phyloP scores from a whole-genome alignment of 2,888 invertebrate genomes.

The Megamerina dolium region DNA sequence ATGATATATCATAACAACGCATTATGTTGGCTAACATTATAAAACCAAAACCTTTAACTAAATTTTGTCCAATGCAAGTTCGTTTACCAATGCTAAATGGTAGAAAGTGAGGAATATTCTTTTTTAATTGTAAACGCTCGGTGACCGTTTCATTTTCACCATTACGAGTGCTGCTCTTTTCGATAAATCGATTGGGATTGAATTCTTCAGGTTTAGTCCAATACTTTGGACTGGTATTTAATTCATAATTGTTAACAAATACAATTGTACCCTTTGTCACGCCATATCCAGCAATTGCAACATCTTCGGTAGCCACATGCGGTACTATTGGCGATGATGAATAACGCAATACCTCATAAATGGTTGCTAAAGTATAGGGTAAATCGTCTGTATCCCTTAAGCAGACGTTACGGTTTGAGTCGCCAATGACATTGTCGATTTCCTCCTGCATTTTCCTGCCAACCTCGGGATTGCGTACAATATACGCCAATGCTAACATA shows the following conservation, averaged over 20 bases:
- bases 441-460: conserved; percentile 62
- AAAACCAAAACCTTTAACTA: conserved; percentile 72
- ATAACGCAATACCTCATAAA: conserved; percentile 71
- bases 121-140: conserved; percentile 46
- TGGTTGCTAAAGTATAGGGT: conserved; percentile 75
- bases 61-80: conserved; percentile 78
- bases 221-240: conserved; percentile 68
- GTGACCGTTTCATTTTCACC: background rate
- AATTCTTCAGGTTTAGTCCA: conserved; percentile 70
- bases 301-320: conserved; percentile 75
- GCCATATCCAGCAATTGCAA: conserved; percentile 63
- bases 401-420: conserved; percentile 52
- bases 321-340: conserved; percentile 86
- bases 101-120: conserved; percentile 65
- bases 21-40: conserved; percentile 66
- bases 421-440: conserved; percentile 57
- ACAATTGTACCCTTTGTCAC: conserved; percentile 73
- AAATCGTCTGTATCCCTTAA: conserved; percentile 61
- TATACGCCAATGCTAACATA: conserved; percentile 67
- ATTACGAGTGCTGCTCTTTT: conserved; percentile 24
- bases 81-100: conserved; percentile 82
- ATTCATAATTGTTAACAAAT: conserved; percentile 76
- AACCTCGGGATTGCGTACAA: conserved; percentile 62
- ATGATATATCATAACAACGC: conserved; percentile 63
- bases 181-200: conserved; percentile 69